These are phyloP conservation scores for Chrysopa pallens DNA, from an alignment of 1,140 invertebrate genomes.

Conservation along the genomic window DNA sequence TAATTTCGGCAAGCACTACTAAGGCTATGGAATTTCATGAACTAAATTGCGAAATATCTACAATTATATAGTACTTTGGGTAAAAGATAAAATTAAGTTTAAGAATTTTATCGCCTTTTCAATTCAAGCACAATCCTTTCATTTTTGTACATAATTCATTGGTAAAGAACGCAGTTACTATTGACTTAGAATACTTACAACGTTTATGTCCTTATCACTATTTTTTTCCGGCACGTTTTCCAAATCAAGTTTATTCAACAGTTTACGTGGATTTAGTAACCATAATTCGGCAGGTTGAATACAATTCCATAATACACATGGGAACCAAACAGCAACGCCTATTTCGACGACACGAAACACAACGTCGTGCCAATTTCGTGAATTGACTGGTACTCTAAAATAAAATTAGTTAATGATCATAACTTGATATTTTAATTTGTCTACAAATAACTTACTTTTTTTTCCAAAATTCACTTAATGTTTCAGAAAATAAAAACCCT, in stretches of 20 bases:
- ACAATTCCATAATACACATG: constrained; percentile 88
- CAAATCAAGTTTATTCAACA: constrained; percentile 45
- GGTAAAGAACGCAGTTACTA: no score
- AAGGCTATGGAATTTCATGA: no score
- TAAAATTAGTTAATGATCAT: constrained; percentile 2
- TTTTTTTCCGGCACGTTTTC: constrained; percentile 7
- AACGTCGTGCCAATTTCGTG: constrained; percentile 80
- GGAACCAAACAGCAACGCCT: constrained; percentile 88
- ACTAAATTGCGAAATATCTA: no score
- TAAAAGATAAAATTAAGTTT: no score
- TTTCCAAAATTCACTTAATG: constrained; percentile 81
- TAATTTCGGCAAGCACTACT: no score
- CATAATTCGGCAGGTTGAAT: constrained; percentile 86
- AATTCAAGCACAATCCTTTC: no score
- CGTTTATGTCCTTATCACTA: neutral
- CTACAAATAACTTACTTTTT: constrained; percentile 32
- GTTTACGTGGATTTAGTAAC: constrained; percentile 79
- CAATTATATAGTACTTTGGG: no score
- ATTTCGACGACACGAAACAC: constrained; percentile 82
- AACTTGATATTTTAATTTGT: constrained; percentile 2
- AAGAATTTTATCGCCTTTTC: no score
- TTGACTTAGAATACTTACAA: neutral
- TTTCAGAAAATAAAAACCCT: constrained; percentile 77
- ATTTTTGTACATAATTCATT: no score
- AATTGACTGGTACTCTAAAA: constrained; percentile 64